phyloP scores from a whole-genome alignment of 2,888 invertebrate species.

The Oscheius sp. region DNA sequence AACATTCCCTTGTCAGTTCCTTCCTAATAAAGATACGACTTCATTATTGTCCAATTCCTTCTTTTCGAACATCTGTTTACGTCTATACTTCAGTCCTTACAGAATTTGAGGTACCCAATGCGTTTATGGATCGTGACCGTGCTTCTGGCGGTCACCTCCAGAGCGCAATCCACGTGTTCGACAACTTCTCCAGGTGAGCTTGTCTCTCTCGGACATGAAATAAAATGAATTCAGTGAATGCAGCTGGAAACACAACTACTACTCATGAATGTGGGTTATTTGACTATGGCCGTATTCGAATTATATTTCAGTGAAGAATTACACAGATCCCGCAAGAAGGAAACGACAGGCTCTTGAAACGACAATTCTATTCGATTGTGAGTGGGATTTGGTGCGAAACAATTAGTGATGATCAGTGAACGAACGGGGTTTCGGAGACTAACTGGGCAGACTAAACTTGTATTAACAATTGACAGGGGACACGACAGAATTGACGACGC shows the following conservation, averaged over 20 bases:
- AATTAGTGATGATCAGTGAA: constrained; percentile 5
- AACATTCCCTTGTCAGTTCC: too few relatives aligned
- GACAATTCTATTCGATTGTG: constrained; percentile 21
- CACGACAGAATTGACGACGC: constrained; percentile 5
- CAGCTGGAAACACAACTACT: background rate
- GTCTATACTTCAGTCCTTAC: background rate
- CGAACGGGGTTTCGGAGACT: background rate
- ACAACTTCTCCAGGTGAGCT: constrained; percentile 4
- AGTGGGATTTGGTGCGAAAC: constrained; percentile 5
- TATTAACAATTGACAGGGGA: constrained; percentile 2
- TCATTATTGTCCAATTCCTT: too few relatives aligned
- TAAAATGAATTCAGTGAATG: background rate
- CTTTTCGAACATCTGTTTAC: too few relatives aligned
- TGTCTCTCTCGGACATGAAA: background rate
- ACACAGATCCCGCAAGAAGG: background rate
- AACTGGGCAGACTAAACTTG: background rate
- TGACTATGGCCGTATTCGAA: too few relatives aligned
- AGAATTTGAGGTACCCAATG: constrained; percentile 32
- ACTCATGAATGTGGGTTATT: background rate
- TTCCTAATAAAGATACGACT: too few relatives aligned
- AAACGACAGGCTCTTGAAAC: background rate
- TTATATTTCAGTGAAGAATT: background rate
- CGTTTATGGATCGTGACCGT: constrained; percentile 29
- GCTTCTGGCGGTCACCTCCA: constrained; percentile 17
- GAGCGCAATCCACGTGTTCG: constrained; percentile 3